Conservation (phyloP, 2,797 vertebrate species). For the Paramormyrops hopkinsi region DNA sequence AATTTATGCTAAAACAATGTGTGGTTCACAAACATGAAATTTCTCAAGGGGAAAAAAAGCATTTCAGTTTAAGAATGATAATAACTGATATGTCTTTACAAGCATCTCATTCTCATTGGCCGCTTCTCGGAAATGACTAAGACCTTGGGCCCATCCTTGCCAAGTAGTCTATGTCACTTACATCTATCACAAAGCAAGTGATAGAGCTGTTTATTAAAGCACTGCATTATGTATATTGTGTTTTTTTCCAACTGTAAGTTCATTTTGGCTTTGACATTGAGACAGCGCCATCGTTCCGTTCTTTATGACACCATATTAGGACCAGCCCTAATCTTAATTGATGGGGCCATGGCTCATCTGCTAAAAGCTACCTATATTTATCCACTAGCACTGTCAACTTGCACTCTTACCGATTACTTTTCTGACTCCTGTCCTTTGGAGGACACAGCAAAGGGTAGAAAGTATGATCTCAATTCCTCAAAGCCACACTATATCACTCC, state of each 20-base stretch:
- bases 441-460: slow-evolving; percentile 60
- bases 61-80: neutral
- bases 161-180: slow-evolving; percentile 49
- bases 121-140: neutral
- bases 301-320: slow-evolving; percentile 65
- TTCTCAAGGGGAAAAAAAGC: neutral
- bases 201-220: slow-evolving; percentile 53
- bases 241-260: slow-evolving; percentile 50
- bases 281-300: slow-evolving; percentile 59
- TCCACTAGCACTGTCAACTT: slow-evolving; percentile 64
- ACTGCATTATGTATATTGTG: slow-evolving; percentile 58
- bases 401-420: slow-evolving; percentile 82
- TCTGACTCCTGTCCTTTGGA: slow-evolving; percentile 74
- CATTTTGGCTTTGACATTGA: slow-evolving; percentile 77
- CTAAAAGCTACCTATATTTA: slow-evolving; percentile 82
- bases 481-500: slow-evolving; percentile 45
- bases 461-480: slow-evolving; percentile 56
- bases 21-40: neutral
- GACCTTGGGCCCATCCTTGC: slow-evolving; percentile 23
- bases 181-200: slow-evolving; percentile 51
- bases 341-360: slow-evolving; percentile 74
- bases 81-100: neutral
- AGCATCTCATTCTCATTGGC: neutral
- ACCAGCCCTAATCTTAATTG: slow-evolving; percentile 70
- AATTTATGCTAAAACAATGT: neutral